A percentile compares a stretch with the other conserved stretches of the same genome.
These are phyloP conservation scores for Mormyrus hasselquistii DNA, from an alignment of 2,797 vertebrate species.

Conservation along the genomic window DNA sequence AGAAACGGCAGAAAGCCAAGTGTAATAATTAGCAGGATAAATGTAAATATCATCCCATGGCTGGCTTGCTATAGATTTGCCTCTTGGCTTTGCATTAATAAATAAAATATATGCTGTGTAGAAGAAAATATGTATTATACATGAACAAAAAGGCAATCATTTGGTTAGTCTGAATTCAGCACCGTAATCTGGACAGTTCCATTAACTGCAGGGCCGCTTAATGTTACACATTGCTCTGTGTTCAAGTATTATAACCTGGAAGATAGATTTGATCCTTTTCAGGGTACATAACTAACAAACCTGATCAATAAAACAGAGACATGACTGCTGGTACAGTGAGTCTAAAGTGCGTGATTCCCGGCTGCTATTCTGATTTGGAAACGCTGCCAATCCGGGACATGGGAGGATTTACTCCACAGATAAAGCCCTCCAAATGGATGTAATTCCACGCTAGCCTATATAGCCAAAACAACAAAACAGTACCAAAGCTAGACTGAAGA, in stretches of 20 bases:
- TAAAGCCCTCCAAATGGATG: conserved; percentile 55
- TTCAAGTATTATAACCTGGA: not conserved
- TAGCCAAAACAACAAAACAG: conserved; percentile 46
- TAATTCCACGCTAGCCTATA: conserved; percentile 53
- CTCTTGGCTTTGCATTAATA: not conserved
- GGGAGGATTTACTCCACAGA: conserved; percentile 59
- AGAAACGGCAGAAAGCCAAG: not conserved
- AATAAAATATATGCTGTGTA: not conserved
- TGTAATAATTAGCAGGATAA: not conserved
- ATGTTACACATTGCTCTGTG: not conserved
- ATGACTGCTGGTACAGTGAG: conserved; percentile 16
- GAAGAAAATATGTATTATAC: not conserved
- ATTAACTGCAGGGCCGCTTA: not conserved
- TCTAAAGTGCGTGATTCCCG: conserved; percentile 28
- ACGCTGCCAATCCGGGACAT: conserved; percentile 61
- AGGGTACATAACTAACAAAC: not conserved
- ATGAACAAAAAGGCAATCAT: not conserved
- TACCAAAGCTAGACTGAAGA: conserved; percentile 21
- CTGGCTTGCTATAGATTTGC: not conserved
- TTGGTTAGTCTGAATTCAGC: not conserved
- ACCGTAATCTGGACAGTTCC: conserved; percentile 19
- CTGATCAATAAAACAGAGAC: not conserved
- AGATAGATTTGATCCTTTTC: not conserved
- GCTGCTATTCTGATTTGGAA: conserved; percentile 44
- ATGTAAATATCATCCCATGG: not conserved